Evolutionary conservation across 2,797 vertebrate species (phyloP), one percentile per base, ranked within the genome.

Genomic region (Spizella passerina): DNA sequence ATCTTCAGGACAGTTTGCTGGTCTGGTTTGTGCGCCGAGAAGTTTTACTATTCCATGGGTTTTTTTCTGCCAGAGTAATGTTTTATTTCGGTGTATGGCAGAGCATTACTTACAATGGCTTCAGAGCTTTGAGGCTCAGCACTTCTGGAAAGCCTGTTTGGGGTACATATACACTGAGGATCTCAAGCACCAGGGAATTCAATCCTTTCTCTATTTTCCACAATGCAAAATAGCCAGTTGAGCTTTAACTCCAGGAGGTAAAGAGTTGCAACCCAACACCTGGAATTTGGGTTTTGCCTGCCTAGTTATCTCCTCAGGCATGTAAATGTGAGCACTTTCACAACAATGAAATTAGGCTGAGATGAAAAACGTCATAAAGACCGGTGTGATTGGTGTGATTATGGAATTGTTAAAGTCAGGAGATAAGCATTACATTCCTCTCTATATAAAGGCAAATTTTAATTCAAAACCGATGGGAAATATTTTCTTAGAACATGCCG

Each of bases 401-500:
- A 77, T n/a, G 55, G 47, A 77, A 36, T 63, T 43, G 44, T 36
- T 90, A 70, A 2, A 59, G 29, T 52, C 47, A 56, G 22, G 22
- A 70, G 32, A 73, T 17, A 44, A 79, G 23, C 36, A 47, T 44
- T 61, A 32, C 29, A 7, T 77, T 76, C 36, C 13, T 82, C 29
- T 78, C 50, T 61, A 43, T 43, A 39, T 69, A 47, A 23, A 56
- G 16, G 16, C 29, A 73, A 88, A 80, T 66, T 32, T 65, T 46
- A 86, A 65, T 26, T 36, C 17, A 80, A 76, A 70, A 82, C 0
- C 6, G 2, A 0, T 0, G 0, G 9, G 18, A 22, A 80, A 16
- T 49, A 23, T 66, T 86, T 91, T 59, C 32, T n/a, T 61, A 55
- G 24, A 72, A 72, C 14, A 46, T 34, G 39, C 19, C 26, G 47